Evolutionary conservation across 2,888 invertebrate species (phyloP).

Genomic region (Coenonympha arcania): DNA sequence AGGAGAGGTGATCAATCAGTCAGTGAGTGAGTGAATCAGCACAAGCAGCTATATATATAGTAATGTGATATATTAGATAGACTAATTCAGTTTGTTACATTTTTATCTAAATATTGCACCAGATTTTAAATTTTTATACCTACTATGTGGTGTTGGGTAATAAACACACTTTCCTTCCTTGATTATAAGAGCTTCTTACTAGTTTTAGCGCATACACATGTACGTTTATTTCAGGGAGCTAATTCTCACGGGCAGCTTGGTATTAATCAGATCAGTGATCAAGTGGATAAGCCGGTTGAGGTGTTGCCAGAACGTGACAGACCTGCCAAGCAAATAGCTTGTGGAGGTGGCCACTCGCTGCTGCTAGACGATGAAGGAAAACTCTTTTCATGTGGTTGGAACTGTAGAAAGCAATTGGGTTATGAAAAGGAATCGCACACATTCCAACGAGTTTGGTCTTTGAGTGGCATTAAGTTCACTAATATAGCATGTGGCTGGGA

Average conservation of each 20-base stretch:
- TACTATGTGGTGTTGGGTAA: constrained; percentile 43
- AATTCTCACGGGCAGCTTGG: constrained; percentile 89
- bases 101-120: background rate
- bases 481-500: constrained; percentile 87
- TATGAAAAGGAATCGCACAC: constrained; percentile 62
- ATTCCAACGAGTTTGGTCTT: constrained; percentile 76
- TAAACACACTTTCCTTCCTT: background rate
- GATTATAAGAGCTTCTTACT: no score
- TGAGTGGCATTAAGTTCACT: constrained; percentile 72
- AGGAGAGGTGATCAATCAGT: no score
- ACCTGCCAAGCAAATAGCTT: constrained; percentile 77
- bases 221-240: constrained; percentile 77
- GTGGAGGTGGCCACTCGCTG: constrained; percentile 85
- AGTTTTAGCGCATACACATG: no score
- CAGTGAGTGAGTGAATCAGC: no score
- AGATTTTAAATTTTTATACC: background rate
- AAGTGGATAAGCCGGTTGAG: constrained; percentile 74
- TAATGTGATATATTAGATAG: no score
- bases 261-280: constrained; percentile 78
- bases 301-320: constrained; percentile 57
- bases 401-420: constrained; percentile 82
- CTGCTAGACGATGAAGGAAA: constrained; percentile 78
- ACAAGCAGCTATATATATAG: no score
- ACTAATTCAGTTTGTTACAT: background rate
- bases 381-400: constrained; percentile 85